Evolutionary conservation across 2,797 vertebrate species (phyloP).

Genomic region (Fratercula arctica): DNA sequence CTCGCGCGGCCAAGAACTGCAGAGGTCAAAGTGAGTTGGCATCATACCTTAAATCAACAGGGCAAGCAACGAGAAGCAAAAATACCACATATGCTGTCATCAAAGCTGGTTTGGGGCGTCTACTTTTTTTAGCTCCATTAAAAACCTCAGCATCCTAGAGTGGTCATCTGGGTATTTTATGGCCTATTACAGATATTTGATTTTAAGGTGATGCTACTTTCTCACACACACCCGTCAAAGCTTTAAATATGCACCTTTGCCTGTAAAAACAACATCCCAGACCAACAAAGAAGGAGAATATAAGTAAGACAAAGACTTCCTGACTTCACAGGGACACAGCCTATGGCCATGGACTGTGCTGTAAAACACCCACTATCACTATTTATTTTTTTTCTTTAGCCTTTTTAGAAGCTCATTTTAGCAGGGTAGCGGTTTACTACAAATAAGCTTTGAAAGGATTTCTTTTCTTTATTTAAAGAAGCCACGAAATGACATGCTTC

Average conservation of each 20-base stretch:
- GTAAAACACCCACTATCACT: background rate
- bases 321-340: background rate
- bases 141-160: background rate
- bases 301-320: background rate
- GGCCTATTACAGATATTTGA: background rate
- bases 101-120: background rate
- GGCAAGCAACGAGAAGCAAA: background rate
- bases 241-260: rapidly evolving
- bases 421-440: background rate
- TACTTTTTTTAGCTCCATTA: background rate
- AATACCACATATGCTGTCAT: rapidly evolving
- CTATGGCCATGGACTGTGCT: background rate
- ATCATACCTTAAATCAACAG: rapidly evolving
- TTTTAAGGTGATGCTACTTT: background rate
- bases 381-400: background rate
- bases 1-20: background rate
- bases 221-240: background rate
- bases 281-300: background rate
- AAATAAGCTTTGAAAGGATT: background rate
- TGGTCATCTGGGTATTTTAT: background rate
- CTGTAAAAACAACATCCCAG: background rate
- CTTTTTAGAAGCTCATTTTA: background rate
- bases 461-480: background rate
- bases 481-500: background rate
- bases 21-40: background rate